These are phyloP conservation scores for Tetheella fluctuosa DNA, from an alignment of 2,888 invertebrate genomes.

Conservation along the genomic window DNA sequence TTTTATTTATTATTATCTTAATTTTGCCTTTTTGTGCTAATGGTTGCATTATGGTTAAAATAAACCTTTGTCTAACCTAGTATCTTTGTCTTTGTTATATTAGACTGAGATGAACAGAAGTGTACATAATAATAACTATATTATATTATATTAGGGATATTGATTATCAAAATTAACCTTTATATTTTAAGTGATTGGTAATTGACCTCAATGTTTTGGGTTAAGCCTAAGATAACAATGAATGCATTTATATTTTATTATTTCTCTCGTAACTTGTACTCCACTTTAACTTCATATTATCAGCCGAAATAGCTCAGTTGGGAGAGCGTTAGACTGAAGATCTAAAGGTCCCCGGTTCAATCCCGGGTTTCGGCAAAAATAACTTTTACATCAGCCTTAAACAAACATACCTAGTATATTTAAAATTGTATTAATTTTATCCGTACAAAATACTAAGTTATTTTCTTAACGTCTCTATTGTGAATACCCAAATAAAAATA, in stretches of 20 bases:
- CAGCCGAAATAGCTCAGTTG: constrained; percentile 92
- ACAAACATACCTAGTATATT: too few species aligned
- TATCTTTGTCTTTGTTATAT: too few species aligned
- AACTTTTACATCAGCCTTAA: not conserved
- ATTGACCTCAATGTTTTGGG: not conserved
- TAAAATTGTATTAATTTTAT: not conserved
- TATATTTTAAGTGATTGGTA: not conserved
- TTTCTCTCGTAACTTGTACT: not conserved
- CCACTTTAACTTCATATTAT: constrained; percentile 9
- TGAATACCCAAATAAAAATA: too few species aligned
- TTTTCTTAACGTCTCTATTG: too few species aligned
- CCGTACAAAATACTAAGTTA: too few species aligned
- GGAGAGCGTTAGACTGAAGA: constrained; percentile 92
- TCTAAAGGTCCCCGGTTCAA: constrained; percentile 90
- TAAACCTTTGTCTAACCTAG: too few species aligned
- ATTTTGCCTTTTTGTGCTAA: too few species aligned
- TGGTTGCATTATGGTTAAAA: too few species aligned
- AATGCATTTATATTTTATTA: not conserved
- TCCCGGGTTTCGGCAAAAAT: constrained; percentile 55
- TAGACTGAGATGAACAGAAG: too few species aligned
- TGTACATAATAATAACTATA: too few species aligned
- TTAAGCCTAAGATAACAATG: not conserved
- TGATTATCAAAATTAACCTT: constrained; percentile 2
- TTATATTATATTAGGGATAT: too few species aligned
- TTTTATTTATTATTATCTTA: too few species aligned